Conservation (phyloP, 2,113 vertebrate genomes). For the Vulpes vulpes region DNA sequence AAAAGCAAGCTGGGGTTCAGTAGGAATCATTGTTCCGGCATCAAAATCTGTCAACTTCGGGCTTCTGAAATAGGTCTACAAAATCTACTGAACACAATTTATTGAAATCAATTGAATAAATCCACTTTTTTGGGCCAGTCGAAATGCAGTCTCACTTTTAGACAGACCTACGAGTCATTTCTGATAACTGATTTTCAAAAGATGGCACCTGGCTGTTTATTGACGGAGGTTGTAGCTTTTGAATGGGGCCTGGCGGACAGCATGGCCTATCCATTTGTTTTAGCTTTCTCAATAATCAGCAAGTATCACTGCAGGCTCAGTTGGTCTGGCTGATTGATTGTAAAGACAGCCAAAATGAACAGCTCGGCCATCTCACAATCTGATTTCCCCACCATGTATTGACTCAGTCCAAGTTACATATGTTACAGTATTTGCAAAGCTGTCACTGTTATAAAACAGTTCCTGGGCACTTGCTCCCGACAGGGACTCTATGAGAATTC, state of each 20-base stretch:
- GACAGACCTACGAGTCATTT: slow-evolving; percentile 22
- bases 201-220: slow-evolving; percentile 38
- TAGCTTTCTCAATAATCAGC: slow-evolving; percentile 64
- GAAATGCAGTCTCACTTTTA: slow-evolving; percentile 11
- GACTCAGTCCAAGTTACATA: slow-evolving; percentile 79
- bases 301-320: slow-evolving; percentile 67
- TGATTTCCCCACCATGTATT: slow-evolving; percentile 69
- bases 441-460: slow-evolving; percentile 71
- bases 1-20: neutral
- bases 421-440: slow-evolving; percentile 80
- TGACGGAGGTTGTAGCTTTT: slow-evolving; percentile 52
- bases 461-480: slow-evolving; percentile 49
- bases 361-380: slow-evolving; percentile 70
- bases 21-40: slow-evolving; percentile 22
- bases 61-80: slow-evolving; percentile 18
- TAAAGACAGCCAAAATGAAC: slow-evolving; percentile 78
- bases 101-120: slow-evolving; percentile 31
- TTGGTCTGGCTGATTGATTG: slow-evolving; percentile 75
- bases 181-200: slow-evolving; percentile 59
- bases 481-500: slow-evolving; percentile 57
- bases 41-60: neutral
- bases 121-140: neutral
- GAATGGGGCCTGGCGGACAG: slow-evolving; percentile 46
- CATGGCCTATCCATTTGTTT: slow-evolving; percentile 64
- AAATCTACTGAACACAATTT: neutral